phyloP scores from a whole-genome alignment of 2,113 vertebrate genomes.

The Bambusicola thoracicus region DNA sequence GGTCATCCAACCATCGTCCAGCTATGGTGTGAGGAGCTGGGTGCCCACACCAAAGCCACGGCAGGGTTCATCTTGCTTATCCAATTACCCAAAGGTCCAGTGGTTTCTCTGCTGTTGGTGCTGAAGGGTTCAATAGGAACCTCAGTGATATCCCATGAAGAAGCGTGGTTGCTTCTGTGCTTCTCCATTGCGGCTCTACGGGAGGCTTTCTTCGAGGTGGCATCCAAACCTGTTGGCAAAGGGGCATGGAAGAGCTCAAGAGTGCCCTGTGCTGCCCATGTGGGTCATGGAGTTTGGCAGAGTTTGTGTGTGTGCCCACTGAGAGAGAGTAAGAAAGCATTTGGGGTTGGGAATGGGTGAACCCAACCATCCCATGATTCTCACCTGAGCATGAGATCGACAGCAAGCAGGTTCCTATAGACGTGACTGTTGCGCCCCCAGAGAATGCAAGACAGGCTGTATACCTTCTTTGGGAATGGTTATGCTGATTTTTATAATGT shows the following conservation, averaged over 20 bases:
- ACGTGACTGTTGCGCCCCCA: not conserved
- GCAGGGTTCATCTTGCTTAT: not conserved
- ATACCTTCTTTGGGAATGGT: not conserved
- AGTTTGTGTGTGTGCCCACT: not conserved
- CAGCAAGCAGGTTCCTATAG: not conserved
- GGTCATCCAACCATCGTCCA: not conserved
- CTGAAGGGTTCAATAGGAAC: not conserved
- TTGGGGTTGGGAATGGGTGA: no score
- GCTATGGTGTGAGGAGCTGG: not conserved
- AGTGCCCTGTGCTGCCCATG: accelerated
- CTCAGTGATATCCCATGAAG: accelerated
- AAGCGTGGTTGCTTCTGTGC: not conserved
- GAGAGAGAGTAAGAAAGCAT: not conserved
- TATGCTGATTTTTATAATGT: not conserved
- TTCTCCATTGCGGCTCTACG: not conserved
- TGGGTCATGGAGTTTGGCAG: not conserved
- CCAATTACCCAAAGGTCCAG: not conserved
- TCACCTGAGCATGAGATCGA: not conserved
- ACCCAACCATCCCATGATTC: not conserved
- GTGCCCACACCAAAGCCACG: not conserved
- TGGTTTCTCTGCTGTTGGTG: not conserved
- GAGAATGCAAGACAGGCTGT: not conserved
- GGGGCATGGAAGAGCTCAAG: not conserved
- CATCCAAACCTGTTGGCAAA: not conserved
- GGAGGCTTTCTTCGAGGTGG: no score